Base-by-base conservation (phyloP, 2,888 invertebrate genomes). In the Brachyptera risi region DNA sequence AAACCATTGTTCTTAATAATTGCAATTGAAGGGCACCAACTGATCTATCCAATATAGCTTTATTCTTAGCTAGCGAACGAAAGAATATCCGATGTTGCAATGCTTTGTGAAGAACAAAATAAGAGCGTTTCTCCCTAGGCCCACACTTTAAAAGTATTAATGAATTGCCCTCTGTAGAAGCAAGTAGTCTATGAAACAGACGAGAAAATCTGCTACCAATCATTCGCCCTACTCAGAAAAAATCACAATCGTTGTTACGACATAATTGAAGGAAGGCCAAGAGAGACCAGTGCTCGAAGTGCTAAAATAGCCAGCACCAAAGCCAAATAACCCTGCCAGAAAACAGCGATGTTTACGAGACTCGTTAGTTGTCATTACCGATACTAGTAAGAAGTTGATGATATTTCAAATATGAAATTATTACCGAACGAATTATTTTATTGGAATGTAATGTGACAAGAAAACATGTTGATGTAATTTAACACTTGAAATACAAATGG, bases 1-100 rank as follows among this genome's bases (percentile, higher is more conserved):
- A 79, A 67, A 76, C 80, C 80, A 80, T 71, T 58, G 66, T 71
- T 61, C 63, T 54, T 47, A 56, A 37, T 21, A 54, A 51, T 44
- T 50, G 60, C n/a, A 58, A 60, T 35, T 42, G 7, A 21, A 19
- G 5, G 42, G 21, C 42, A 42, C 27, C 17, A 24, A n/a, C 4
- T n/a, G n/a, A n/a, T n/a, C n/a, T n/a, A n/a, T n/a, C n/a, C n/a
- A n/a, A n/a, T n/a, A n/a, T n/a, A n/a, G n/a, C n/a, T n/a, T n/a
- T n/a, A n/a, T n/a, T n/a, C n/a, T n/a, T n/a, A n/a, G n/a, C n/a
- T n/a, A n/a, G n/a, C n/a, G n/a, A n/a, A n/a, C n/a, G n/a, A n/a
- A n/a, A n/a, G n/a, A n/a, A n/a, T n/a, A n/a, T 51, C 31, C 24
- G n/a, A 51, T 31, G 7, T 23, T 21, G 24, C 21, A 24, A 23